Evolutionary conservation across 2,797 vertebrate genomes (phyloP), one percentile per base, ranked within the genome.

Genomic region (Platyrinchus mystaceus): DNA sequence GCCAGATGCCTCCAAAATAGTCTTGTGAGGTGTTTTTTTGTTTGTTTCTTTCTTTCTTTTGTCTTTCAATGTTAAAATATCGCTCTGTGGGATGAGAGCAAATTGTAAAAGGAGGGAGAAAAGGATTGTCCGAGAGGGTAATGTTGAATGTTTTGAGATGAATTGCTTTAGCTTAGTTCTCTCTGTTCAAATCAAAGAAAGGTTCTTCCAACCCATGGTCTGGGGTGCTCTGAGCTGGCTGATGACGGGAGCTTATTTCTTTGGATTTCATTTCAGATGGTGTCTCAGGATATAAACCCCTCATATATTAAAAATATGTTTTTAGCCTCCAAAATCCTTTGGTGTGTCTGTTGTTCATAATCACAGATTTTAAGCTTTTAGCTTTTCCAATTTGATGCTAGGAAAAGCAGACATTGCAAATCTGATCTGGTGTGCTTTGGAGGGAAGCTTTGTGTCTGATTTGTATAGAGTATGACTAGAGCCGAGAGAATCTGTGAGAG

Each of bases 351-450:
- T 66, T 11, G 43, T 76, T 74, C 52, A n/a, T 85, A 85, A 87
- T 79, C 56, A 79, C 22, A 67, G 15, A 18, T 83, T 28, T 83
- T 84, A 83, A 84, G 89, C 55, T 73, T 81, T 82, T 43, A 69
- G 36, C 39, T 92, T 92, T 95, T 94, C 32, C 84, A 89, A 6
- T 91, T 85, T 84, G 67, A 58, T 91, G 73, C 84, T 73, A 56
- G 78, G 67, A 56, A 80, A 82, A 66, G 53, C 17, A 87, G 78
- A 39, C 81, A 27, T 50, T 3, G 2, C 63, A 79, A 73, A 87
- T 76, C 17, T 34, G 47, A 46, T 67, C 56, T 60, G 21, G 21
- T 22, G 69, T 68, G 74, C 43, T 79, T 71, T 6, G 19, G 69
- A 64, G 84, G 24, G 62, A 93, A 27, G 53, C 26, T 56, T 64